Conservation (phyloP, 2,888 invertebrate species). For the Caenorhabditis doughertyi region DNA sequence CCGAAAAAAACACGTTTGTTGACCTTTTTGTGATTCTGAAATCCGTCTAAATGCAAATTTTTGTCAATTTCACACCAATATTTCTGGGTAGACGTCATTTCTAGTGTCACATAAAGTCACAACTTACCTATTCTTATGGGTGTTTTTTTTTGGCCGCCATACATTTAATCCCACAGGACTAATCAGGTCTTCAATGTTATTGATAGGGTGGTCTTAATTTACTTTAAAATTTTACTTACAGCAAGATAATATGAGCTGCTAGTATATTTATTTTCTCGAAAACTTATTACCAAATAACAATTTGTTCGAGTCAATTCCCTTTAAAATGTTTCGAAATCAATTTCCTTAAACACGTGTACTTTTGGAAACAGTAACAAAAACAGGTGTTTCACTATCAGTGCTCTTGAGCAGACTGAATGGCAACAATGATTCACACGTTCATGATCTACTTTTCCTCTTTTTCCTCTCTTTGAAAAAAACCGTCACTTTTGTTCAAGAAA, state of each 20-base stretch:
- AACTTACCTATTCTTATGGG: neutral
- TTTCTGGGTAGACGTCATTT: slow-evolving; percentile 21
- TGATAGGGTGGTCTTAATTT: too few species aligned
- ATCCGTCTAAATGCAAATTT: slow-evolving; percentile 57
- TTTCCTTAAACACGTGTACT: neutral
- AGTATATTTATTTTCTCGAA: too few species aligned
- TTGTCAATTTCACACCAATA: neutral
- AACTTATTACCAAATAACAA: too few species aligned
- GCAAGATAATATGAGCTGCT: too few species aligned
- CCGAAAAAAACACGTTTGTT: slow-evolving; percentile 5
- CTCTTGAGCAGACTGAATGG: slow-evolving; percentile 9
- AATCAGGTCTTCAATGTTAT: too few species aligned
- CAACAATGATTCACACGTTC: slow-evolving; percentile 44
- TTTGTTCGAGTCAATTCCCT: too few species aligned
- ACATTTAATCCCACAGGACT: neutral
- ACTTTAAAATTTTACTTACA: too few species aligned
- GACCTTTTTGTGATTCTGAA: slow-evolving; percentile 32
- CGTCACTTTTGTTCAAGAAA: slow-evolving; percentile 33
- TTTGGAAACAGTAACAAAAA: slow-evolving; percentile 14
- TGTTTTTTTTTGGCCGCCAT: neutral
- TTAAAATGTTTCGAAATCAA: too few species aligned
- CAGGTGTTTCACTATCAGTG: slow-evolving; percentile 18
- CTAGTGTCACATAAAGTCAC: neutral
- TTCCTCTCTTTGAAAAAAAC: slow-evolving; percentile 17
- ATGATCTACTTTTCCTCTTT: slow-evolving; percentile 31